Conservation (phyloP, 2,113 vertebrate species). For the Oryzias curvinotus region DNA sequence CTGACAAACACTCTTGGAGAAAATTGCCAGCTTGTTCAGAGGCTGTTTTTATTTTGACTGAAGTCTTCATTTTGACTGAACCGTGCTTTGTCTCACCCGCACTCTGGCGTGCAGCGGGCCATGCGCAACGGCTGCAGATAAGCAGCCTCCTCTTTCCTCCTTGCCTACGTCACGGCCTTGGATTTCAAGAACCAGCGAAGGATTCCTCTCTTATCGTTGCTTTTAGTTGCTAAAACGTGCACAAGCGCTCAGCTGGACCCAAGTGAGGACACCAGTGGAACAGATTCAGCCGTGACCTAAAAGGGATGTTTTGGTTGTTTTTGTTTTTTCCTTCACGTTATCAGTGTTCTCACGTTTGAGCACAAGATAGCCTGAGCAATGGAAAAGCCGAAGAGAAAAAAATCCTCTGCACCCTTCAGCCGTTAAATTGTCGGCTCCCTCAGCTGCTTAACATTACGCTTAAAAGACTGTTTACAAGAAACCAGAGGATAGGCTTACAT, state of each 20-base stretch:
- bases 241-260: constrained; percentile 39
- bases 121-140: constrained; percentile 57
- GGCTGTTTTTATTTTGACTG: constrained; percentile 70
- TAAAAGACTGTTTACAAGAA: constrained; percentile 80
- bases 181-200: constrained; percentile 33
- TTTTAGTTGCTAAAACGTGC: constrained; percentile 41
- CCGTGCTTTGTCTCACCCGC: constrained; percentile 70
- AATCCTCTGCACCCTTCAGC: constrained; percentile 19
- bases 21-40: constrained; percentile 26
- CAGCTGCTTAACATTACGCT: constrained; percentile 77
- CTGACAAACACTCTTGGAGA: background rate
- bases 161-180: constrained; percentile 42
- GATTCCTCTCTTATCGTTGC: constrained; percentile 47
- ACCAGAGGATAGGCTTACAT: constrained; percentile 64
- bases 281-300: constrained; percentile 49
- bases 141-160: constrained; percentile 27
- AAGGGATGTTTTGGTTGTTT: constrained; percentile 62
- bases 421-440: constrained; percentile 58
- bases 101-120: constrained; percentile 41
- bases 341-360: constrained; percentile 61
- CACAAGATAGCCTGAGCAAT: constrained; percentile 53
- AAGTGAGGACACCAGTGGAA: constrained; percentile 30
- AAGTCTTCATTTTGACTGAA: constrained; percentile 66
- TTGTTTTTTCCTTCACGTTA: constrained; percentile 55
- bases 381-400: constrained; percentile 15